Evolutionary conservation across 2,888 invertebrate genomes (phyloP).

Genomic region (Hydropsyche betteni): DNA sequence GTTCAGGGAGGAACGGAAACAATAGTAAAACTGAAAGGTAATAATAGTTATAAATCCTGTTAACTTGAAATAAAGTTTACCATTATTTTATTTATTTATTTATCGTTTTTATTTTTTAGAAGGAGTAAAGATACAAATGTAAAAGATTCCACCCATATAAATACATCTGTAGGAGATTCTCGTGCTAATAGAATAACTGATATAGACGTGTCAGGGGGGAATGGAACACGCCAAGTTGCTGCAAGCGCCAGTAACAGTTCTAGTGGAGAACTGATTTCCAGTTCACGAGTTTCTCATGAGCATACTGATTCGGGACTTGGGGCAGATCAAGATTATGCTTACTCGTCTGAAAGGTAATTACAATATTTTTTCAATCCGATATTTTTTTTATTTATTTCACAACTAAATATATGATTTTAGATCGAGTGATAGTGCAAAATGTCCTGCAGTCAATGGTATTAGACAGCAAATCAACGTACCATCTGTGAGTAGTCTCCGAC

Average conservation of each 20-base stretch:
- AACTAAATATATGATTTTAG: constrained; percentile 55
- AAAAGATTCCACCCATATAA: constrained; percentile 3
- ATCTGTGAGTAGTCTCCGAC: constrained; percentile 50
- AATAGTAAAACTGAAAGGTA: constrained; percentile 57
- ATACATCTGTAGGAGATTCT: not conserved
- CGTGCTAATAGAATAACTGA: constrained; percentile 19
- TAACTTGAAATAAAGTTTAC: not conserved
- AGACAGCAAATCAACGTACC: constrained; percentile 53
- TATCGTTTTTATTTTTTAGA: not conserved
- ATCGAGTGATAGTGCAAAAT: constrained; percentile 70
- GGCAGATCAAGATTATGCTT: constrained; percentile 79
- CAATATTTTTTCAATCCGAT: not conserved
- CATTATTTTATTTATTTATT: not conserved
- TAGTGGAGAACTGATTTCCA: constrained; percentile 64
- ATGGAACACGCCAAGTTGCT: constrained; percentile 56
- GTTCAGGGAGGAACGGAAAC: constrained; percentile 65
- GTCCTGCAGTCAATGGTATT: constrained; percentile 56
- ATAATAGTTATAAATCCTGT: not conserved
- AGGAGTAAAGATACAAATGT: constrained; percentile 7
- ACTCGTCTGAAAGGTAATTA: constrained; percentile 73
- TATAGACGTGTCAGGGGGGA: constrained; percentile 24
- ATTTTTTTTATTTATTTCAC: not conserved
- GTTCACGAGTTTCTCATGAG: constrained; percentile 73
- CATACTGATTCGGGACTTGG: constrained; percentile 82
- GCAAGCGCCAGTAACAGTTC: constrained; percentile 65